These are phyloP conservation scores for Rhagonycha lutea DNA, from an alignment of 2,888 invertebrate species.

Conservation along the genomic window DNA sequence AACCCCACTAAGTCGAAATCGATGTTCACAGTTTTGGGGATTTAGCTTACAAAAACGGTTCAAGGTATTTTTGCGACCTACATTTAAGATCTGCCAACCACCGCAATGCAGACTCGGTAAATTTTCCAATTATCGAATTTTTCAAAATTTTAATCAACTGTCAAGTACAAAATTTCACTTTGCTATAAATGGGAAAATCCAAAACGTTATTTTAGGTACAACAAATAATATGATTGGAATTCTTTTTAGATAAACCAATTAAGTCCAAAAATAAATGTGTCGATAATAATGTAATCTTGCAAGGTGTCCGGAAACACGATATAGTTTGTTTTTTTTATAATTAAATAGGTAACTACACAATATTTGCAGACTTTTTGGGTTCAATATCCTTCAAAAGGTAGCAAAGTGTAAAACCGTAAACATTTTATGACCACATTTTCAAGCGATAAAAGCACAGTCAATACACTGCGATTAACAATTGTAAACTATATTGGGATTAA, in stretches of 20 bases:
- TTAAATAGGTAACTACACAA: neutral
- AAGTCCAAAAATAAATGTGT: neutral
- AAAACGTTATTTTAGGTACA: neutral
- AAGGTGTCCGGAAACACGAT: neutral
- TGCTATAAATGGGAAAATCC: neutral
- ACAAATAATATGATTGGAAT: neutral
- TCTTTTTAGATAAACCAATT: neutral
- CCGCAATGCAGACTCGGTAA: neutral
- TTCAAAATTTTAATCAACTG: neutral
- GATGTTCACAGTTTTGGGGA: neutral
- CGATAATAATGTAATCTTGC: neutral
- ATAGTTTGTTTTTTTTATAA: neutral
- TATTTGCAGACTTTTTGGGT: neutral
- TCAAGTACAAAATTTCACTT: neutral
- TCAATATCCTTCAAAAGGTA: conserved; percentile 1
- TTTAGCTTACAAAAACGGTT: neutral
- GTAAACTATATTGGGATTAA: neutral
- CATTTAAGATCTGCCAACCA: neutral
- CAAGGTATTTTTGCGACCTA: neutral
- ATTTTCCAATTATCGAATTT: neutral
- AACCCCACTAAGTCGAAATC: neutral
- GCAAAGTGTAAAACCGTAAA: neutral
- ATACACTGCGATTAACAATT: neutral
- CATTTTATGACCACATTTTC: neutral
- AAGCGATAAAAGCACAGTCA: neutral